Evolutionary conservation across 2,888 invertebrate species (phyloP).

Genomic region (Campaea margaritaria): DNA sequence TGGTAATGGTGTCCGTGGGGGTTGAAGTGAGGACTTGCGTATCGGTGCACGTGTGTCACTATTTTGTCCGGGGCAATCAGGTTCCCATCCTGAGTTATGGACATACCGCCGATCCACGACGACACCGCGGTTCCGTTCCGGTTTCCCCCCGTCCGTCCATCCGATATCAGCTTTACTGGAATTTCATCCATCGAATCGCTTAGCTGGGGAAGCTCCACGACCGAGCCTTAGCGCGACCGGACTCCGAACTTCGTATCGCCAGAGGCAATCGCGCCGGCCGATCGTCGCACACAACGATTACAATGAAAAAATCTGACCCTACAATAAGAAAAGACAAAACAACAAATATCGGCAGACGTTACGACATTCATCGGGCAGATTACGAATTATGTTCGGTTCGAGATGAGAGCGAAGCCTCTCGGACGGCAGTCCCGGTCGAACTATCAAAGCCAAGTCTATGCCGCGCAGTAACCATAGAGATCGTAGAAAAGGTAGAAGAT

Average conservation of each 20-base stretch:
- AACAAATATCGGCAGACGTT: slow-evolving; percentile 72
- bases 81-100: slow-evolving; percentile 82
- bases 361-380: slow-evolving; percentile 76
- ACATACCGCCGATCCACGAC: slow-evolving; percentile 84
- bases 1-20: slow-evolving; percentile 80
- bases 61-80: slow-evolving; percentile 82
- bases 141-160: slow-evolving; percentile 75
- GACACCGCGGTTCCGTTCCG: slow-evolving; percentile 75
- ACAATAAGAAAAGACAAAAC: slow-evolving; percentile 72
- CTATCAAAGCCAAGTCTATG: slow-evolving; percentile 83
- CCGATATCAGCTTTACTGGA: slow-evolving; percentile 85
- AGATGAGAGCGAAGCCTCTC: slow-evolving; percentile 65
- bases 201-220: slow-evolving; percentile 74
- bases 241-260: slow-evolving; percentile 63
- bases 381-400: slow-evolving; percentile 58
- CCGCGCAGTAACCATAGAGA: slow-evolving; percentile 86
- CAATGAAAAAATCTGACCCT: slow-evolving; percentile 65
- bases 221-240: slow-evolving; percentile 75
- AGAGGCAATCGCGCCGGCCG: slow-evolving; percentile 74
- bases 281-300: slow-evolving; percentile 60
- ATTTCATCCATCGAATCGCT: slow-evolving; percentile 83
- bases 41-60: slow-evolving; percentile 81
- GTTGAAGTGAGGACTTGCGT: slow-evolving; percentile 82
- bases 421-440: slow-evolving; percentile 73
- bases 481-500: slow-evolving; percentile 81